A percentile compares a stretch with the other conserved stretches of the same genome.
Conservation (phyloP, 2,888 invertebrate genomes). For the Sarcophaga carnaria region DNA sequence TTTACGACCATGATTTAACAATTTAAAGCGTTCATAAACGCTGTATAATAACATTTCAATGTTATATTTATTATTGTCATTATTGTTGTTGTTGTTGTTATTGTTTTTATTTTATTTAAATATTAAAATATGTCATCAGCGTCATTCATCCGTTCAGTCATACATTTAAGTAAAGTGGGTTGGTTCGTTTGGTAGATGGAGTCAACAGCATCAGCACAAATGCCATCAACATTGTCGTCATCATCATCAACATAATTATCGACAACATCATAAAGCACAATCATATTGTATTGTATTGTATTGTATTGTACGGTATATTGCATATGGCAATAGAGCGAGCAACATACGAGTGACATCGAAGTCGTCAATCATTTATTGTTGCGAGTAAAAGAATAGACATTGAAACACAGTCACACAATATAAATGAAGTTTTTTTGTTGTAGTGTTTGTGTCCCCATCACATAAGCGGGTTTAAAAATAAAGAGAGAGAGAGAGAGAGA, state of each 20-base stretch:
- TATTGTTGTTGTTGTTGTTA: slow-evolving; percentile 4
- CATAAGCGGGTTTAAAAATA: slow-evolving; percentile 38
- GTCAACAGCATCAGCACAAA: slow-evolving; percentile 22
- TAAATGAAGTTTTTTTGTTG: no score
- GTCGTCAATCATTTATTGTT: slow-evolving; percentile 66
- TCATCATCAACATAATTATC: slow-evolving; percentile 19
- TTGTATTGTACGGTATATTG: slow-evolving; percentile 13
- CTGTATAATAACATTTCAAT: slow-evolving; percentile 72
- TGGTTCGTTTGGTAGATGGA: neutral
- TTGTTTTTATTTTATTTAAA: slow-evolving; percentile 13
- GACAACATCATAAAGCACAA: slow-evolving; percentile 19
- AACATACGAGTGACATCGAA: slow-evolving; percentile 58
- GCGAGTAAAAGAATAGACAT: slow-evolving; percentile 12
- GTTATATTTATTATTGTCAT: no score
- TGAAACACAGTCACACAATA: neutral
- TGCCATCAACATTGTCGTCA: slow-evolving; percentile 14
- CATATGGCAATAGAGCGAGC: slow-evolving; percentile 31
- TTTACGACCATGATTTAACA: slow-evolving; percentile 95
- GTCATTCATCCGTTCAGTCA: slow-evolving; percentile 39
- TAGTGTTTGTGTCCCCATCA: neutral
- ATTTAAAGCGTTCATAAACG: slow-evolving; percentile 93
- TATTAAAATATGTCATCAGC: slow-evolving; percentile 46
- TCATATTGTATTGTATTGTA: slow-evolving; percentile 46
- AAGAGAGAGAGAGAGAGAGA: neutral
- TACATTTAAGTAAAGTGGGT: slow-evolving; percentile 38